These are phyloP conservation scores for Thrips palmi DNA, from an alignment of 1,140 invertebrate genomes.

Conservation along the genomic window DNA sequence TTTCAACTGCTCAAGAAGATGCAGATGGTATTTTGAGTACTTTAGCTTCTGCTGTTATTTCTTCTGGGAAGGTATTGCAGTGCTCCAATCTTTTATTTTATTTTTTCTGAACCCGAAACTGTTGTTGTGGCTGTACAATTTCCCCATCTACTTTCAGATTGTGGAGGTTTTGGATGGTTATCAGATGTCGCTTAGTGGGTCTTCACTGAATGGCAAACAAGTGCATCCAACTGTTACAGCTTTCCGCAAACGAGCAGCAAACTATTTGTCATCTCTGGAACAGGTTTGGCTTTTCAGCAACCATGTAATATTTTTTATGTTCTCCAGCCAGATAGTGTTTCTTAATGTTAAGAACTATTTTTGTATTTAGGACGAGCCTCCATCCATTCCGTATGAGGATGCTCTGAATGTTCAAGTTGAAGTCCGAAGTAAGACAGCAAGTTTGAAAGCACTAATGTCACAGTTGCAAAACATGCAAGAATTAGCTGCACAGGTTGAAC, in stretches of 20 bases:
- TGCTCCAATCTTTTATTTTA: too few relatives aligned
- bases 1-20: neutral
- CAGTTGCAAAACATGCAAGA: constrained; percentile 12
- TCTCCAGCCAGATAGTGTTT: neutral
- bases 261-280: constrained; percentile 10
- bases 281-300: constrained; percentile 6
- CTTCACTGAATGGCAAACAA: neutral
- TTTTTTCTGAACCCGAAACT: too few relatives aligned
- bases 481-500: constrained; percentile 14
- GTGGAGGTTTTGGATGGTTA: too few relatives aligned
- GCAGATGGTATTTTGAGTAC: neutral
- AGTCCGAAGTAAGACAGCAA: constrained; percentile 9
- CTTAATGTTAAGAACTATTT: neutral
- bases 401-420: constrained; percentile 13
- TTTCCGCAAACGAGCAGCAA: constrained; percentile 10
- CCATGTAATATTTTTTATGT: neutral
- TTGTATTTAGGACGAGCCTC: constrained; percentile 11
- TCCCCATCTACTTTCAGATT: too few relatives aligned
- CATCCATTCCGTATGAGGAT: constrained; percentile 12
- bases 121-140: too few relatives aligned
- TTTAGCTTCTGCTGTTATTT: too few relatives aligned
- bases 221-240: constrained; percentile 10
- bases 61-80: too few relatives aligned
- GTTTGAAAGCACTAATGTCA: constrained; percentile 9
- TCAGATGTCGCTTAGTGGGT: neutral